A percentile compares a stretch with the other conserved stretches of the same genome.
Evolutionary conservation across 2,113 vertebrate species (phyloP).

Genomic region (Tinamus guttatus): DNA sequence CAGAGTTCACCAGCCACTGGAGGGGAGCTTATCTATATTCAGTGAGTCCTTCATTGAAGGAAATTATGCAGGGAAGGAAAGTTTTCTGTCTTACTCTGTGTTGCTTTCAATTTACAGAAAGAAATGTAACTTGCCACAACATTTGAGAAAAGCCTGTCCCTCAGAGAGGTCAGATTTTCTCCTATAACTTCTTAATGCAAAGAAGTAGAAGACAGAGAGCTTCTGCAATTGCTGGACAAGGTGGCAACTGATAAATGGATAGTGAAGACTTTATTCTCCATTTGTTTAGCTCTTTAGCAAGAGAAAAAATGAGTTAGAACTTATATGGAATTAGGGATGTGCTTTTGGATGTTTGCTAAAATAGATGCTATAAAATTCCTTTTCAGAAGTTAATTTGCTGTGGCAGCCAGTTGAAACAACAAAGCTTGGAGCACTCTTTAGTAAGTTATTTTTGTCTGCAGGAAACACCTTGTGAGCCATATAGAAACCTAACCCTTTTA

Average conservation of each 20-base stretch:
- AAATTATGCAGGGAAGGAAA: background rate
- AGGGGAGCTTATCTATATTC: background rate
- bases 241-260: background rate
- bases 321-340: background rate
- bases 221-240: background rate
- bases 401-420: background rate
- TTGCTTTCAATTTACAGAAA: background rate
- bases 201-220: background rate
- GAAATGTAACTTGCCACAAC: background rate
- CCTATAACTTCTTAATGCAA: background rate
- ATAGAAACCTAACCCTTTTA: background rate
- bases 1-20: background rate
- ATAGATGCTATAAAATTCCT: background rate
- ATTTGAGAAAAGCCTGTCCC: background rate
- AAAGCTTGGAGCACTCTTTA: background rate
- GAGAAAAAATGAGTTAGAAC: background rate
- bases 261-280: slow-evolving; percentile 23
- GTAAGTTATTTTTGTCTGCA: background rate
- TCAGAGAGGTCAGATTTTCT: background rate
- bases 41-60: accelerated
- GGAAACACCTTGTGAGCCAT: background rate
- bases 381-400: background rate
- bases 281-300: slow-evolving; percentile 31
- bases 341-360: slow-evolving; percentile 1
- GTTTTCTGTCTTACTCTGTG: background rate